Percentiles rank a stretch among this genome's conserved stretches.
Evolutionary conservation across 2,113 vertebrate genomes (phyloP).

Genomic region (Channa argus): DNA sequence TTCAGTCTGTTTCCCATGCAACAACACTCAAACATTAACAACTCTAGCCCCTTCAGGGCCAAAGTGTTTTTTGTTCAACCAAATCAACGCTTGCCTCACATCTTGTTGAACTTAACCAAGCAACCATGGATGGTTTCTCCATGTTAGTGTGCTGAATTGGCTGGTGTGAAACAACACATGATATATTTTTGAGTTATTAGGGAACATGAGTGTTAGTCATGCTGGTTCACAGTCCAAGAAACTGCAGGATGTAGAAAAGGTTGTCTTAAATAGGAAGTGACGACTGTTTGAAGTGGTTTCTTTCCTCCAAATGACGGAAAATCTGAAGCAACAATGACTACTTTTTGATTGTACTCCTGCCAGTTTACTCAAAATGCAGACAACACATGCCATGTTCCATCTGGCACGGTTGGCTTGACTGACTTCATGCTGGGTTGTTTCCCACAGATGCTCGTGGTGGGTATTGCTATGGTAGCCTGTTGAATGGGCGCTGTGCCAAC

Average conservation of each 20-base stretch:
- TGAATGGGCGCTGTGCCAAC: slow-evolving; percentile 90
- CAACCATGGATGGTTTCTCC: slow-evolving; percentile 27
- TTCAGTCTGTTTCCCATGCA: slow-evolving; percentile 67
- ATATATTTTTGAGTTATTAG: slow-evolving; percentile 64
- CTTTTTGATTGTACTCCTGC: slow-evolving; percentile 46
- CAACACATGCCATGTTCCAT: slow-evolving; percentile 34
- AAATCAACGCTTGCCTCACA: slow-evolving; percentile 38
- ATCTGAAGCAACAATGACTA: slow-evolving; percentile 24
- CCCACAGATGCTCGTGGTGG: slow-evolving; percentile 90
- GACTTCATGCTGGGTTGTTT: slow-evolving; percentile 46
- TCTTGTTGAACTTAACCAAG: slow-evolving; percentile 35
- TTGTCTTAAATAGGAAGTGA: slow-evolving; percentile 60
- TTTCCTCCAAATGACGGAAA: slow-evolving; percentile 58
- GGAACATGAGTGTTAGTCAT: slow-evolving; percentile 58
- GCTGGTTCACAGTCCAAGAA: slow-evolving; percentile 57
- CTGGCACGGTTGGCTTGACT: neutral
- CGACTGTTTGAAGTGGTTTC: slow-evolving; percentile 51
- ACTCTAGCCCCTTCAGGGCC: slow-evolving; percentile 17
- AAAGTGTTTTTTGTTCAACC: slow-evolving; percentile 19
- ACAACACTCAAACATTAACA: slow-evolving; percentile 6
- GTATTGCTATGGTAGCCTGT: slow-evolving; percentile 89
- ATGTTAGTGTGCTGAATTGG: slow-evolving; percentile 26
- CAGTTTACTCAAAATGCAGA: slow-evolving; percentile 43
- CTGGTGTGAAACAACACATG: slow-evolving; percentile 57
- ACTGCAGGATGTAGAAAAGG: slow-evolving; percentile 58